Evolutionary conservation across 2,888 invertebrate species (phyloP).

Genomic region (Andrena flavipes): DNA sequence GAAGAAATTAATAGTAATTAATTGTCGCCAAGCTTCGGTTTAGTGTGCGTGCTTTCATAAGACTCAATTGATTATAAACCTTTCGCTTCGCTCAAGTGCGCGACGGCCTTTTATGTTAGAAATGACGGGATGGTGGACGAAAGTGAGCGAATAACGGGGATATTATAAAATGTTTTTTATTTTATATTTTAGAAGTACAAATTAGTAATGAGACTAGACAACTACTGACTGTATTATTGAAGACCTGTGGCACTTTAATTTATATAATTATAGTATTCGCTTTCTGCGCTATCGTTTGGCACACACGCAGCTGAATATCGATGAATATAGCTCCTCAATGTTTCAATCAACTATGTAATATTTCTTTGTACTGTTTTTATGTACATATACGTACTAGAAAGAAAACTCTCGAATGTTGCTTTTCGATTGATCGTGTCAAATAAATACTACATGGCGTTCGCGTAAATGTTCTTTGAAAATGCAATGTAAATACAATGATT

Average conservation of each 20-base stretch:
- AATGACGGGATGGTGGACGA: neutral
- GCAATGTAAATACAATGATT: conserved; percentile 45
- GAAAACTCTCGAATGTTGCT: conserved; percentile 21
- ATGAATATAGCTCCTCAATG: conserved; percentile 44
- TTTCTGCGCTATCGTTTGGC: conserved; percentile 51
- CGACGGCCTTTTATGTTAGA: neutral
- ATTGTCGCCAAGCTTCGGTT: no score
- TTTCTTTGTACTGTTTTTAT: conserved; percentile 58
- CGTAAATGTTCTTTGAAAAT: conserved; percentile 35
- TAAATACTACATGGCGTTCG: conserved; percentile 42
- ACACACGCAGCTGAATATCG: conserved; percentile 44
- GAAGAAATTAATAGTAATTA: neutral
- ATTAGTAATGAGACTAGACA: conserved; percentile 82
- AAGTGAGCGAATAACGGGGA: conserved; percentile 3
- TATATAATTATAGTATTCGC: conserved; percentile 56
- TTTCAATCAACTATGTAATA: conserved; percentile 42
- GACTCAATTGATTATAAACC: no score
- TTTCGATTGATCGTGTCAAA: conserved; percentile 21
- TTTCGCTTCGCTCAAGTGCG: no score
- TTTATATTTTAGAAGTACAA: conserved; percentile 81
- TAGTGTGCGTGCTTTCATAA: no score
- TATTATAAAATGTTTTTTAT: conserved; percentile 69
- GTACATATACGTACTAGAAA: conserved; percentile 34
- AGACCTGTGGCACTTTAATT: conserved; percentile 70
- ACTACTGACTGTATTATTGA: conserved; percentile 78